Evolutionary conservation across 2,888 invertebrate species (phyloP).

Genomic region (Galerucella nymphaeae): DNA sequence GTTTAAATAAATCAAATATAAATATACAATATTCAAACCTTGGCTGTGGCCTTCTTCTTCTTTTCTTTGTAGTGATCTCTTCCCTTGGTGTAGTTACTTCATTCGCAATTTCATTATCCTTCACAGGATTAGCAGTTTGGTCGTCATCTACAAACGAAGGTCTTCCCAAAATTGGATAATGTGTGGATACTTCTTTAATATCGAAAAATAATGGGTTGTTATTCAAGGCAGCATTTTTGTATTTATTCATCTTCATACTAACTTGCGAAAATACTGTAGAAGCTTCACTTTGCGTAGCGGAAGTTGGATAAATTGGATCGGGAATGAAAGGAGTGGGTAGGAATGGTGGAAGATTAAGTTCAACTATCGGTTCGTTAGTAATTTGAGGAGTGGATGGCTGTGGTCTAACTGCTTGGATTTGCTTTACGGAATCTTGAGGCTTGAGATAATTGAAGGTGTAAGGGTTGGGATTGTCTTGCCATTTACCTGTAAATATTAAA

Average conservation of each 20-base stretch:
- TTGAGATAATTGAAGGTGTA: conserved; percentile 44
- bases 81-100: conserved; percentile 51
- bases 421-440: conserved; percentile 11
- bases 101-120: conserved; percentile 50
- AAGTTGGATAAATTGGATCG: conserved; percentile 58
- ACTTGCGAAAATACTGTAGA: conserved; percentile 62
- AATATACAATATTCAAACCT: conserved; percentile 9
- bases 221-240: conserved; percentile 47
- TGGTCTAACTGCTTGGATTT: conserved; percentile 19
- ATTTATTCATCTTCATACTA: conserved; percentile 54
- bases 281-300: conserved; percentile 61
- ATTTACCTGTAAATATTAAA: conserved; percentile 50
- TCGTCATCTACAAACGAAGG: conserved; percentile 45
- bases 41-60: conserved; percentile 48
- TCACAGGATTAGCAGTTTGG: conserved; percentile 32
- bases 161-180: conserved; percentile 60
- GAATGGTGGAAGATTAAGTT: conserved; percentile 55
- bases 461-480: conserved; percentile 49
- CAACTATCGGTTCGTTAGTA: conserved; percentile 49
- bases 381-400: conserved; percentile 44
- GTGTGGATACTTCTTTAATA: conserved; percentile 64
- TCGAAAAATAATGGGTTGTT: conserved; percentile 56
- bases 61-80: conserved; percentile 38
- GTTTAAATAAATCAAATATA: background rate
- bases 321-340: conserved; percentile 63